Evolutionary conservation across 2,797 vertebrate genomes (phyloP).

Genomic region (Takifugu ocellatus): DNA sequence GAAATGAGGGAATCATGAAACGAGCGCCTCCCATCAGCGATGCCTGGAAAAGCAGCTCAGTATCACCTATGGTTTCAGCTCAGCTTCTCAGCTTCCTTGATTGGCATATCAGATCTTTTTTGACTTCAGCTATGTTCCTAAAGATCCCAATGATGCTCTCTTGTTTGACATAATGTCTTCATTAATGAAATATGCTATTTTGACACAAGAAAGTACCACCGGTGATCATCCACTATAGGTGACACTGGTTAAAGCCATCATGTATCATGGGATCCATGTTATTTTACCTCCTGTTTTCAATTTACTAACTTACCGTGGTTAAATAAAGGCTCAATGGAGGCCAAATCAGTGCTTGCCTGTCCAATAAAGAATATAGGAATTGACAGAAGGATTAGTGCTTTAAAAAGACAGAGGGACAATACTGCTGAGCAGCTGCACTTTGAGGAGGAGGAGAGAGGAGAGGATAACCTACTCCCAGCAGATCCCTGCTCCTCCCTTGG

Average conservation of each 20-base stretch:
- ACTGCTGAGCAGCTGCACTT: constrained; percentile 28
- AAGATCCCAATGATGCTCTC: constrained; percentile 17
- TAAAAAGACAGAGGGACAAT: constrained; percentile 49
- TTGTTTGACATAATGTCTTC: neutral
- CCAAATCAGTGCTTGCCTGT: constrained; percentile 35
- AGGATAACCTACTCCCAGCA: constrained; percentile 24
- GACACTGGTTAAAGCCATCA: neutral
- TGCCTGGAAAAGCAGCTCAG: constrained; percentile 35
- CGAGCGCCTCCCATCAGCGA: constrained; percentile 54
- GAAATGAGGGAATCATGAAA: constrained; percentile 31
- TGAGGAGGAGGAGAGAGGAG: constrained; percentile 21
- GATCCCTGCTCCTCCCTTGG: constrained; percentile 13
- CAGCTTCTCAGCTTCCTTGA: constrained; percentile 21
- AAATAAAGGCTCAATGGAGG: constrained; percentile 45
- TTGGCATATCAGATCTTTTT: constrained; percentile 26
- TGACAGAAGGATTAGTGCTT: constrained; percentile 57
- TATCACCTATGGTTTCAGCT: too few relatives aligned
- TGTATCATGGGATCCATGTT: neutral
- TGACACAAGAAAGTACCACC: neutral
- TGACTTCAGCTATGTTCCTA: constrained; percentile 26
- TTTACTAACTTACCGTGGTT: neutral
- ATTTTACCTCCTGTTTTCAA: constrained; percentile 8
- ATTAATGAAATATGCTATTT: neutral
- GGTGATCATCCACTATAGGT: neutral
- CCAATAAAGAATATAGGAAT: constrained; percentile 49